phyloP scores from a whole-genome alignment of 37 sponge, comb jelly and placozoan genomes.

The Chondrilla cf. caribensis region DNA sequence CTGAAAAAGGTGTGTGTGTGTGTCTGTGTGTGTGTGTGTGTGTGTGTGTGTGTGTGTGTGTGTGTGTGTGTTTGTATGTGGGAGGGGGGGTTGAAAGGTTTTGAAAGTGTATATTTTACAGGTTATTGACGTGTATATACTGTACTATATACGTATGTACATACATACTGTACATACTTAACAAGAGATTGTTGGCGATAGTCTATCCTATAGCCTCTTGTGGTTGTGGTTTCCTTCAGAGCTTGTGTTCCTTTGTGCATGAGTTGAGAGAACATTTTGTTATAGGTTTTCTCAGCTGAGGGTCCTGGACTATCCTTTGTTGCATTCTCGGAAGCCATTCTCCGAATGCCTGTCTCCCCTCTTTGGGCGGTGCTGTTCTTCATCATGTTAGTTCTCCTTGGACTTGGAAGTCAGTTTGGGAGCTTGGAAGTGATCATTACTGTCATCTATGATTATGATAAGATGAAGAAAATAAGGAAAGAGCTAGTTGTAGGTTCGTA shows the following conservation, averaged over 20 bases:
- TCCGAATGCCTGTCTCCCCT: constrained; percentile 67
- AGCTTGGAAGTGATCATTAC: constrained; percentile 81
- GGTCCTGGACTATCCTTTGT: constrained; percentile 96
- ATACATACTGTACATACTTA: no score
- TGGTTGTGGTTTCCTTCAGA: no score
- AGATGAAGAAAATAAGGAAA: constrained; percentile 62
- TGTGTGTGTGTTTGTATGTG: constrained; percentile 29
- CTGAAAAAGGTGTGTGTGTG: constrained; percentile 32
- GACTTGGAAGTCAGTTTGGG: constrained; percentile 91
- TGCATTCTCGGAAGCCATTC: constrained; percentile 80
- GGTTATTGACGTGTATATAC: no score
- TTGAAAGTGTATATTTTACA: background rate
- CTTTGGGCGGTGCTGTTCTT: constrained; percentile 98
- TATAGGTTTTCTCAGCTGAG: constrained; percentile 9
- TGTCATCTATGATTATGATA: constrained; percentile 56
- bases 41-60: constrained; percentile 3
- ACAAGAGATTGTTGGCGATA: no score
- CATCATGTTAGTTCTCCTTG: constrained; percentile 87
- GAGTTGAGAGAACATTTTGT: no score
- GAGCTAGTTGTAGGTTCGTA: constrained; percentile 12
- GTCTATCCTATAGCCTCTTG: no score
- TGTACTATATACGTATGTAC: no score
- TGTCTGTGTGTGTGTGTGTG: background rate
- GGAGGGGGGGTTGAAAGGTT: constrained; percentile 10
- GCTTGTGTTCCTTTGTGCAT: no score